Evolutionary conservation across 2,113 vertebrate species (phyloP), one percentile per base, ranked within the genome.

Genomic region (Syngnathus typhle): DNA sequence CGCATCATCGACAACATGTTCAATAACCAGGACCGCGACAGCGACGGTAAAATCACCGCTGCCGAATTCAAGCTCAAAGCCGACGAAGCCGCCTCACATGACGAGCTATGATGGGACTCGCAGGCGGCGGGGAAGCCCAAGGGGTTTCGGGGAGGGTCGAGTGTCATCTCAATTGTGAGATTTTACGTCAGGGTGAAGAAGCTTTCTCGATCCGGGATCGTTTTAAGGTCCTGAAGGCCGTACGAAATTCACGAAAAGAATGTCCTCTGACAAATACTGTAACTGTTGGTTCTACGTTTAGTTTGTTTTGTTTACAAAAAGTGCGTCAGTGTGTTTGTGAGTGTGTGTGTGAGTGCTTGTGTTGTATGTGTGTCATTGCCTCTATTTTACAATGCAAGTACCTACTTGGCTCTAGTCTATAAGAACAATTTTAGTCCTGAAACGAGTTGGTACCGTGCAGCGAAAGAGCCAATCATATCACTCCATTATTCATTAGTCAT

Each of bases 1-100:
- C 93, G 90, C 74, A 96, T 99, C 5, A 93, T 99, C 67, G 93
- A 95, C 77, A 98, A 96, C 68, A 99, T 99, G 95, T 99, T 97
- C 84, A 90, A 88, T 82, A 99, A 98, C 85, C 97, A 99, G 89
- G 97, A 99, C 85, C 92, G 95, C 19, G 88, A 99, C 8, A 92
- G 93, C 71, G 94, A 99, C 0, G 95, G 97, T 55, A 94, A 91
- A 86, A 95, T 99, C 75, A 95, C 92, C 0, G 91, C 90, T n/a
- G 90, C 91, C 2, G 97, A 99, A 81, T 98, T 99, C 79, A 98
- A 92, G 81, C 81, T 99, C 67, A 99, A 99, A 87, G 95, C 96
- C 39, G 94, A 98, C 41, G 97, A 99, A 81, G 41, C 86, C 43
- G 84, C 86, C 64, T 32, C 88, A 38, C 97, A 99, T 0, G 97